Base-by-base conservation (phyloP, 1,140 invertebrate species). In the Diprion similis region DNA sequence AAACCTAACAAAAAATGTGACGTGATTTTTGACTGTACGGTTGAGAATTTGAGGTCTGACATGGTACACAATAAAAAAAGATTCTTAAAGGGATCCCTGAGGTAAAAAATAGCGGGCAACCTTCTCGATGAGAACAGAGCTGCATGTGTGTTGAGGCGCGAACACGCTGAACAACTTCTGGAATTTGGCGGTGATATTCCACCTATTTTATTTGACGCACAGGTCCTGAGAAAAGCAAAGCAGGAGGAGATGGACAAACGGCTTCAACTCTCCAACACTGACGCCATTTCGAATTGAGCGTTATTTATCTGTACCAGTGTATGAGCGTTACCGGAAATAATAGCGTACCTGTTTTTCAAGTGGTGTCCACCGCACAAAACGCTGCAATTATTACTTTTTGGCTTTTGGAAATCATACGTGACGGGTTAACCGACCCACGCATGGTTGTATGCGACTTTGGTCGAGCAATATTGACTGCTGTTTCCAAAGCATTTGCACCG, bases 191-290 rank as follows among this genome's bases (percentile, higher is more conserved):
- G 73, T 13, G 8, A 15, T 13, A 24, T 72, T 71, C 72, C 72
- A 66, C 72, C 76, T 9, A 77, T 46, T 13, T 15, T 72, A 10
- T 71, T 24, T 1, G 71, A 59, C 47, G 19, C 71, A 66, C 10
- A 68, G 1, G 67, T 77, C 13, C 46, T 77, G 46, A 10, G 76
- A 8, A 75, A 77, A 65, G 74, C 74, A 9, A 77, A 77, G 48
- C 72, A 77, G 67, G 10, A 75, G 72, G 66, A 75, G 69, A 59
- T 73, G 3, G 72, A 77, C 15, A 71, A 51, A 59, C 10, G 46
- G 45, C 66, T 77, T 45, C 69, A 72, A 8, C 11, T 74, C 11
- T 74, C 48, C 15, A 64, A 1, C 13, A 18, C 59, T 3, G 69
- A 74, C 46, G 51, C 66, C 6, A 65, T 74, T 3, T 24, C 71